phyloP scores from a whole-genome alignment of 2,888 invertebrate genomes.

The Chymomyza fuscimana region DNA sequence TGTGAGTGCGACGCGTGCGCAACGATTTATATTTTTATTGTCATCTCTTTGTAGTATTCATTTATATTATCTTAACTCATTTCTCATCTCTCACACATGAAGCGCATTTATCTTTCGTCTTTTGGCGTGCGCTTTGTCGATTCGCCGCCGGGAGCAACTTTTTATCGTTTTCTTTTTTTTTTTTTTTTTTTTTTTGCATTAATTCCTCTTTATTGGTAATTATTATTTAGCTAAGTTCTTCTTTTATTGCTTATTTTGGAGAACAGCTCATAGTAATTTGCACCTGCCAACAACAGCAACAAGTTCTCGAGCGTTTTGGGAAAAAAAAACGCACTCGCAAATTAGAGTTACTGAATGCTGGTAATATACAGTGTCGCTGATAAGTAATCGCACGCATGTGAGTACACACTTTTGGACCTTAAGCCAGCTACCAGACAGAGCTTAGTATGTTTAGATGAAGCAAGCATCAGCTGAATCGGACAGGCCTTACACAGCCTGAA shows the following conservation, averaged over 20 bases:
- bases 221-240: conserved; percentile 11
- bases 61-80: conserved; percentile 24
- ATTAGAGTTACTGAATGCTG: conserved; percentile 50
- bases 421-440: too few species aligned
- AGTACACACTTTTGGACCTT: too few species aligned
- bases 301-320: neutral
- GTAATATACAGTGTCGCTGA: neutral
- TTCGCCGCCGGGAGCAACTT: neutral
- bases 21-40: conserved; percentile 15
- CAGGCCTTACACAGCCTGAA: too few species aligned
- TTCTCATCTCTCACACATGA: conserved; percentile 5
- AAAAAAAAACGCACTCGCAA: conserved; percentile 45
- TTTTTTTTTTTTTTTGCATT: conserved; percentile 5
- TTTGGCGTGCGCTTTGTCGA: neutral
- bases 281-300: conserved; percentile 41
- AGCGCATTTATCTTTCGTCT: neutral
- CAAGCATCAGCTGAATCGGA: too few species aligned
- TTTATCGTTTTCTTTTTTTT: conserved; percentile 5
- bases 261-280: conserved; percentile 53
- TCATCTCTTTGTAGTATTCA: conserved; percentile 26
- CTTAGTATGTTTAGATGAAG: too few species aligned
- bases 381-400: neutral
- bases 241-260: conserved; percentile 13
- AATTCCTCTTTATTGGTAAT: conserved; percentile 7
- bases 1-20: conserved; percentile 60